A percentile compares a stretch with the other conserved stretches of the same genome.
These are phyloP conservation scores for Stichopus horrens DNA, from an alignment of 53 echinoderm and acorn worm genomes.

Conservation along the genomic window DNA sequence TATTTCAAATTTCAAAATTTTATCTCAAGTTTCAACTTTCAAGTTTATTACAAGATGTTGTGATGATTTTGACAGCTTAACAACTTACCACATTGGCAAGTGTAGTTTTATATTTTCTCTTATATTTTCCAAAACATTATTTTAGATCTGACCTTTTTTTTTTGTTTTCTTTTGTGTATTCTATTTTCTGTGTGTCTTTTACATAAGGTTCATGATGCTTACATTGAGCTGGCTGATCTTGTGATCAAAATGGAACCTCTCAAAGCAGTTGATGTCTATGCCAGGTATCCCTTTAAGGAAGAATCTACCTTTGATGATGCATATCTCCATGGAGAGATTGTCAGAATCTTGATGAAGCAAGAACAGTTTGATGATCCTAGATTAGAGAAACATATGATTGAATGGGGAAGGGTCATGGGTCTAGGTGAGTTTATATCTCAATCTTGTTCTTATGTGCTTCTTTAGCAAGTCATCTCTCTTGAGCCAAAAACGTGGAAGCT, in stretches of 20 bases:
- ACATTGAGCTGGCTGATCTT: conserved; percentile 89
- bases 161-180: background rate
- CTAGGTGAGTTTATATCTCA: conserved; percentile 59
- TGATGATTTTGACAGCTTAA: too few species aligned
- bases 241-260: conserved; percentile 76
- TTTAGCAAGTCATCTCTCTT: background rate
- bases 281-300: conserved; percentile 81
- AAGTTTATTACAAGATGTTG: too few species aligned
- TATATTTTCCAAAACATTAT: background rate
- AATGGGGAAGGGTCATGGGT: conserved; percentile 90
- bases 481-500: background rate
- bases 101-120: too few species aligned
- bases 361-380: conserved; percentile 89
- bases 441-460: background rate
- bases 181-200: background rate
- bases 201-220: conserved; percentile 85
- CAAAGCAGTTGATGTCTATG: conserved; percentile 86
- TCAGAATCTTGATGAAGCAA: conserved; percentile 88
- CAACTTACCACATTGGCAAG: too few species aligned
- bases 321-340: conserved; percentile 87
- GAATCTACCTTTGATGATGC: conserved; percentile 93
- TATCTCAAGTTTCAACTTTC: too few species aligned
- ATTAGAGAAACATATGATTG: conserved; percentile 85
- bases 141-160: background rate
- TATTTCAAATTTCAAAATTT: too few species aligned